Percentiles rank a stretch among this genome's conserved stretches.
These are phyloP conservation scores for Agrilus planipennis DNA, from an alignment of 1,140 invertebrate species.

Conservation along the genomic window DNA sequence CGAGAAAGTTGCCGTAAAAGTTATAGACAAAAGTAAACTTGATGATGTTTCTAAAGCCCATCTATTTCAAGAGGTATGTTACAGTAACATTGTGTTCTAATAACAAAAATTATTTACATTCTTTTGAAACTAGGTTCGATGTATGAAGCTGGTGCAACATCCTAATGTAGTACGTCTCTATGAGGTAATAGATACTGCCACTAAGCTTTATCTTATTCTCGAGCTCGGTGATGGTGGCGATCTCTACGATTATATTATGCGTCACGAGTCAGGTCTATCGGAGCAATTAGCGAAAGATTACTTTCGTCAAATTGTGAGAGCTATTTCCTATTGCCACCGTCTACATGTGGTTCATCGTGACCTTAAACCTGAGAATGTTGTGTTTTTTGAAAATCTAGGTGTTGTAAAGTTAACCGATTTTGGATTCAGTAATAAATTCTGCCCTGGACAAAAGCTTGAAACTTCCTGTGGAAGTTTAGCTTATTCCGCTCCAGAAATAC, in stretches of 20 bases:
- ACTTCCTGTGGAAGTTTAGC: slow-evolving; percentile 99
- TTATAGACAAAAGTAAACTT: slow-evolving; percentile 97
- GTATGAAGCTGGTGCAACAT: slow-evolving; percentile 99
- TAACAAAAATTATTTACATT: not conserved
- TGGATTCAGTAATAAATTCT: slow-evolving; percentile 96
- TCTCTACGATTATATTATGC: slow-evolving; percentile 98
- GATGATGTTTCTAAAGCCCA: slow-evolving; percentile 94
- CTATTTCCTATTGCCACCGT: slow-evolving; percentile 96
- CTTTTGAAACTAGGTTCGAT: slow-evolving; percentile 55
- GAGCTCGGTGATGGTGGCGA: slow-evolving; percentile 98
- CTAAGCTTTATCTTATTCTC: slow-evolving; percentile 89
- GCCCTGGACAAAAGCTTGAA: slow-evolving; percentile 92
- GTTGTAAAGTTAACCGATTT: slow-evolving; percentile 99
- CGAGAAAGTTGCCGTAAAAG: slow-evolving; percentile 92
- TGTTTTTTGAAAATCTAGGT: slow-evolving; percentile 95
- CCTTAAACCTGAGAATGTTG: slow-evolving; percentile 97
- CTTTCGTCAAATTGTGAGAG: slow-evolving; percentile 86
- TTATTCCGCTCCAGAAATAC: slow-evolving; percentile 98
- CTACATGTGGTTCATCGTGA: slow-evolving; percentile 89
- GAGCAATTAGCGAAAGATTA: slow-evolving; percentile 81
- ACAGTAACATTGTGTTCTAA: not conserved
- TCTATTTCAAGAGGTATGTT: slow-evolving; percentile 84
- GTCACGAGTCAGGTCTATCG: slow-evolving; percentile 71
- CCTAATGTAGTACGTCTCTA: slow-evolving; percentile 96
- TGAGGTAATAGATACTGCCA: slow-evolving; percentile 98